Evolutionary conservation across 2,888 invertebrate species (phyloP), one percentile per base, ranked within the genome.

Genomic region (Nemotelus nigrinus): DNA sequence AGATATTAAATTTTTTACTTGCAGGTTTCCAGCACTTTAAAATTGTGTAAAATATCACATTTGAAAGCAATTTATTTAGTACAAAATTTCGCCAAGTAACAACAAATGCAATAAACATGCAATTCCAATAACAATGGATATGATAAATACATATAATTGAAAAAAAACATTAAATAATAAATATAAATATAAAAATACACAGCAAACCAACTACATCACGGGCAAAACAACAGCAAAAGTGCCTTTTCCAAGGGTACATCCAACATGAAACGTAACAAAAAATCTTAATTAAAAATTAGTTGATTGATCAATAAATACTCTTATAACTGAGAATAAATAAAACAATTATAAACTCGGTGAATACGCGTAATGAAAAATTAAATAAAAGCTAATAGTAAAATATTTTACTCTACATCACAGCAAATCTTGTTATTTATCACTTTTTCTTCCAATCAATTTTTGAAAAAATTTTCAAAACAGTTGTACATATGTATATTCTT

Each of bases 401-500:
- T 25, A 25, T 25, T 25, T 25, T 25, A 25, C 25, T 25, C 25
- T 1, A 25, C 25, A 25, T 25, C 25, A 25, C 25, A 25, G 25
- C 25, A 25, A 1, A 25, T 25, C 25, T 25, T 25, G 25, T 25
- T n/a, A 53, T 53, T 53, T 53, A 10, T 58, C 25, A 63, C 10
- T 63, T 43, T 8, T 41, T n/a, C 8, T 58, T 58, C 43, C 4
- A 45, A 74, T 10, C 4, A 45, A 74, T 10, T 72, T 43, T 25
- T 44, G 8, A n/a, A 10, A 55, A 39, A 74, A 50, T 70, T 58
- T 74, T 48, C 70, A 76, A 75, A 79, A 55, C 53, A 55, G 67
- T 79, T 25, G 25, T 25, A 39, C 75, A 77, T 64, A 64, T 78
- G 77, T 79, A 58, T 89, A 88, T 89, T 87, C 89, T 88, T 91